Base-by-base conservation (phyloP, 2,113 vertebrate species). In the Gadus macrocephalus region DNA sequence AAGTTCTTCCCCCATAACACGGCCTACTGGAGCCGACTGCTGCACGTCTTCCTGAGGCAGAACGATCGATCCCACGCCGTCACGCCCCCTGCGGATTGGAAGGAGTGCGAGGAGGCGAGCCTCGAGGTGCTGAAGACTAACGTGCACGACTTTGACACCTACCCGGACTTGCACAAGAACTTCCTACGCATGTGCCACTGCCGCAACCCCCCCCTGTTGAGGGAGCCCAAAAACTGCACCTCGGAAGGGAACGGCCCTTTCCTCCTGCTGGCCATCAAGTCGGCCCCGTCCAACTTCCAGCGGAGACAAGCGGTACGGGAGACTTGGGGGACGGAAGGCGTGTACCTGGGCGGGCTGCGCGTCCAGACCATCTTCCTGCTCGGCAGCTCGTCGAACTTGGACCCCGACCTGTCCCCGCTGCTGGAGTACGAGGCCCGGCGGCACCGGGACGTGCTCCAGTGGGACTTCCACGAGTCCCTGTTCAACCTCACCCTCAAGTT, bases 391-490 rank as follows among this genome's bases (percentile, higher is more conserved):
- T 31, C 77, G 0, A 7, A 0, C 1, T 85, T 92, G 0, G 88
- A 90, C 22, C 89, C 90, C 0, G 66, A 87, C 59, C 70, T 92
- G 58, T 25, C 68, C 15, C 28, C 70, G 1, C 76, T 93, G 61
- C 58, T 94, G 66, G 69, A 81, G 0, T 85, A 83, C 9, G 93
- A 94, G 74, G 89, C 91, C 0, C 38, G 66, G 20, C 64, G 64
- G 17, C 89, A 83, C 22, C 70, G 74, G 15, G 93, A 94, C 79
- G 0, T 94, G 16, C 77, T 94, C 31, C 88, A 92, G 74, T 94
- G 92, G 91, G 91, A 92, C 76, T 93, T 94, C 66, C 22, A 80
- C 0, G 93, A 94, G 31, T 89, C 93, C 0, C 76, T 94, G 17
- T 78, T 88, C 58, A 92, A 93, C 78, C 83, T 93, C 72, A 91